Conservation (phyloP, 1,140 invertebrate genomes). For the Drosophila novamexicana region DNA sequence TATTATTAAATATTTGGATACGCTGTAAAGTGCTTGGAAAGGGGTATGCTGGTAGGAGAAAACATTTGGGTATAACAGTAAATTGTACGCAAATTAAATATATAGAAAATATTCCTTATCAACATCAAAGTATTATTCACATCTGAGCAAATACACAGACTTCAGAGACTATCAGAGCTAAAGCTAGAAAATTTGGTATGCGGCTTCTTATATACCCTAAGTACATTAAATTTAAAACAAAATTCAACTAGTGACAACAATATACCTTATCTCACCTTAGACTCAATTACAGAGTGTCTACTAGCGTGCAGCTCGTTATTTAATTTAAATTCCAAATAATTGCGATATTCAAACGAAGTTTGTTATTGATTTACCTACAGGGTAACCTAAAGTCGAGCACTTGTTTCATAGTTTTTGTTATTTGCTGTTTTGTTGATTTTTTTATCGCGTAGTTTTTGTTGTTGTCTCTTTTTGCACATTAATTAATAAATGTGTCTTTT, state of each 20-base stretch:
- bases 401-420: slow-evolving; percentile 13
- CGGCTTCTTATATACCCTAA: too few relatives aligned
- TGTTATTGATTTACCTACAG: background rate
- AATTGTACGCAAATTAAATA: too few relatives aligned
- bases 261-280: too few relatives aligned
- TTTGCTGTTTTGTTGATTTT: slow-evolving; percentile 19
- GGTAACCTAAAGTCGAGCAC: background rate
- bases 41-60: background rate
- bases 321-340: too few relatives aligned
- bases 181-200: background rate
- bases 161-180: background rate
- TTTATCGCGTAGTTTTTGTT: slow-evolving; percentile 19
- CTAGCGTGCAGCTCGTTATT: background rate
- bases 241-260: too few relatives aligned
- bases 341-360: too few relatives aligned
- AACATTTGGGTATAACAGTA: too few relatives aligned
- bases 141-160: background rate
- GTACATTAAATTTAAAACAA: too few relatives aligned
- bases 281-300: background rate
- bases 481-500: slow-evolving; percentile 73
- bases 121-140: too few relatives aligned
- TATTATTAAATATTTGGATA: slow-evolving; percentile 25
- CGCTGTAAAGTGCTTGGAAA: background rate
- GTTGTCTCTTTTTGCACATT: slow-evolving; percentile 62
- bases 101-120: too few relatives aligned